Evolutionary conservation across 2,797 vertebrate species (phyloP), one percentile per base, ranked within the genome.

Genomic region (Epinephelus awoara): DNA sequence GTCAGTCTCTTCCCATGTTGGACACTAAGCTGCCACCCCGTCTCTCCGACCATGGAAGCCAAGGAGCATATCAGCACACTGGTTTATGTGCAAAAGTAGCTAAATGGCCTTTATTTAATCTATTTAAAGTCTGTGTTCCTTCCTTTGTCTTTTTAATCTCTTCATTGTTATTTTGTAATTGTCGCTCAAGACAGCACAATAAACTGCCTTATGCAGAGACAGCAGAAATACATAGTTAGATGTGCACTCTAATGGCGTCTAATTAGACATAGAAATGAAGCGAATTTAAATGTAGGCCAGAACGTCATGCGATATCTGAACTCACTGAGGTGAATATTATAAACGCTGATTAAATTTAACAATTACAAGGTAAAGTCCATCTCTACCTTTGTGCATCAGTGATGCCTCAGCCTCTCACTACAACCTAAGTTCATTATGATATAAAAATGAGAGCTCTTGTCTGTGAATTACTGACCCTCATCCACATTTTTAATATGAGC

Each of bases 1-100:
- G 93, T 95, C 93, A 94, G 87, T 89, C 88, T 92, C 72, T 85
- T 79, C 57, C 80, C 47, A 18, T 84, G 86, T 89, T 92, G 91
- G 87, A 88, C 85, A 76, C 85, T 89, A 80, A 86, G 76, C 77
- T 82, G 83, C 88, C 84, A 84, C 82, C 68, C 77, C 67, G 38
- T 88, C 73, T 27, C 67, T 79, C 74, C 77, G 84, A 87, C 79
- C 77, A 47, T 9, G 54, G 71, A 77, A 64, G 65, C 64, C 71
- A 87, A 81, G 76, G 58, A 85, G 84, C 77, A 67, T 40, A 56
- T 72, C 79, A 77, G 58, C 23, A 68, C 27, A 55, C n/a, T 55
- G 54, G 57, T 58, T 61, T 59, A 25, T 75, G n/a, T 69, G 50
- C 29, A 72, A 12, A 70, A 79, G 52, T 46, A 72, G 42, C 57